Evolutionary conservation across 2,888 invertebrate genomes (phyloP).

Genomic region (Hirtodrosophila histrioides): DNA sequence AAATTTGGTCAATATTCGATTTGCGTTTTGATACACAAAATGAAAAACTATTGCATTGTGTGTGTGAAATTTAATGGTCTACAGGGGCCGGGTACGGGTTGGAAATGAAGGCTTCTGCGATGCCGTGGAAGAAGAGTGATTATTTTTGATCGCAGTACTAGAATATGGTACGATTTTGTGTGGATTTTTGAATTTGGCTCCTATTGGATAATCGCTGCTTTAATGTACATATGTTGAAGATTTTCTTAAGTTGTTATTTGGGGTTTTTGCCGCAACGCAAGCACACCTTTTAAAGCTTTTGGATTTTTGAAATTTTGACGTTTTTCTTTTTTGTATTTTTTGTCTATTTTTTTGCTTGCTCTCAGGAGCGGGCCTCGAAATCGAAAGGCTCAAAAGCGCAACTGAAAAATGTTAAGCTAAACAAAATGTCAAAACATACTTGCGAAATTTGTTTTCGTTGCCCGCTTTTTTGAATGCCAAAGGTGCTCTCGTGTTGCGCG

Average conservation of each 20-base stretch:
- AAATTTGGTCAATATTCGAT: slow-evolving; percentile 61
- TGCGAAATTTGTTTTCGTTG: slow-evolving; percentile 60
- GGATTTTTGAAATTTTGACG: slow-evolving; percentile 16
- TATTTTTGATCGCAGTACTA: slow-evolving; percentile 40
- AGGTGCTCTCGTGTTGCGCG: slow-evolving; percentile 59
- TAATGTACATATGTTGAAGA: slow-evolving; percentile 9
- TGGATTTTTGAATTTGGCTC: slow-evolving; percentile 22
- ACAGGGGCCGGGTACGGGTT: slow-evolving; percentile 58
- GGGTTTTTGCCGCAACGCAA: slow-evolving; percentile 32
- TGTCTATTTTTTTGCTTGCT: slow-evolving; percentile 12
- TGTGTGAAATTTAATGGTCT: slow-evolving; percentile 63
- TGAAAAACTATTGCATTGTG: slow-evolving; percentile 81
- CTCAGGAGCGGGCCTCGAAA: slow-evolving; percentile 26
- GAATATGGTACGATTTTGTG: slow-evolving; percentile 22
- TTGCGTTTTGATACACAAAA: slow-evolving; percentile 74
- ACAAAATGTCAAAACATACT: slow-evolving; percentile 68
- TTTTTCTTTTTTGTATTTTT: slow-evolving; percentile 7
- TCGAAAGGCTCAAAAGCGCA: slow-evolving; percentile 31
- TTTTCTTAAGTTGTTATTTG: slow-evolving; percentile 3
- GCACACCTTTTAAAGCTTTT: slow-evolving; percentile 34
- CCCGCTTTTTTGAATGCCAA: slow-evolving; percentile 47
- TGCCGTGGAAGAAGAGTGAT: slow-evolving; percentile 80
- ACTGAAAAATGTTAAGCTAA: slow-evolving; percentile 43
- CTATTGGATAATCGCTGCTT: slow-evolving; percentile 54
- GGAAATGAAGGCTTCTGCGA: slow-evolving; percentile 78